Base-by-base conservation (phyloP, 2,113 vertebrate species). In the Proteles cristata region DNA sequence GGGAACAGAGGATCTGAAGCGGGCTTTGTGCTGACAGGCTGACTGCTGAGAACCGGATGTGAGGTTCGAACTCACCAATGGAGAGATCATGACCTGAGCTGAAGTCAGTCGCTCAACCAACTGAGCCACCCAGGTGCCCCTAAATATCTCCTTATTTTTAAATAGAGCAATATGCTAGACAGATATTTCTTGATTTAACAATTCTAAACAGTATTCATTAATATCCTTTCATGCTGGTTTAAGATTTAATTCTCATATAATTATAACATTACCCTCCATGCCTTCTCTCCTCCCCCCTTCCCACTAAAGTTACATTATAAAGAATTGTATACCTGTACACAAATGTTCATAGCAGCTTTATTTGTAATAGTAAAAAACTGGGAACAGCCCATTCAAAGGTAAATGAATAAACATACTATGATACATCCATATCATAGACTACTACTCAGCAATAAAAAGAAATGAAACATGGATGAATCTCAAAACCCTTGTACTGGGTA, bases 151-250 rank as follows among this genome's bases (percentile, higher is more conserved):
- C 73, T 76, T 76, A 76, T 76, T 48, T 94, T 81, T 58, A 82
- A 79, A 55, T 90, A 91, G 21, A 12, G 1, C 12, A 79, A 39
- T 71, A 31, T 94, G 12, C 26, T 74, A 17, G 31, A 80, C 19
- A 95, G 48, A 35, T 96, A 66, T 88, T 66, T 82, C 16, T 88
- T 96, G 55, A 93, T 68, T 88, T 66, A 88, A 93, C 63, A 88
- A 68, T 35, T 83, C 58, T 58, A 83, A 83, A 83, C 43, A 17
- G 17, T 68, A 68, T 76, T 82, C 5, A 53, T 35, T 87, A 84
- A 92, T 69, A 16, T 39, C n/a, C 50, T 77, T 19, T 88, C 45
- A 23, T 69, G n/a, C 12, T 53, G 14, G 39, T 35, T 88, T 68
- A 88, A 21, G 26, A 94, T 76, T 94, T 83, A 79, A 35, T 45